phyloP scores from a whole-genome alignment of 2,797 vertebrate genomes.

The Schizopygopsis pylzovi region DNA sequence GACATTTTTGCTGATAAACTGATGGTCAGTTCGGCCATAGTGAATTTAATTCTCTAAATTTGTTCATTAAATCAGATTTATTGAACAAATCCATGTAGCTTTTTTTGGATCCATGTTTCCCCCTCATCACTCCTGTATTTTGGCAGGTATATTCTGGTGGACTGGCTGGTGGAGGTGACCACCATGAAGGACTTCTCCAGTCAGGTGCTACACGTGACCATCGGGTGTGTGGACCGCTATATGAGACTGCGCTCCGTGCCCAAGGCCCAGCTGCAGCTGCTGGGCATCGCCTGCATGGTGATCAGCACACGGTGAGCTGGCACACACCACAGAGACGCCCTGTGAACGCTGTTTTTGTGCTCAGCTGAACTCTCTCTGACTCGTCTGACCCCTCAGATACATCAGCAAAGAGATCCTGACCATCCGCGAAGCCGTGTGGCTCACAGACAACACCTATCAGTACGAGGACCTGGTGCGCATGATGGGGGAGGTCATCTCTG shows the following conservation, averaged over 20 bases:
- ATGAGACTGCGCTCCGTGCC: conserved; percentile 85
- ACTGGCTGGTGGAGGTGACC: conserved; percentile 97
- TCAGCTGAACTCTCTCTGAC: neutral
- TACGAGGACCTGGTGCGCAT: conserved; percentile 97
- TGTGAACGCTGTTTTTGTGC: neutral
- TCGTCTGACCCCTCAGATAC: conserved; percentile 73
- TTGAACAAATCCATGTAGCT: neutral
- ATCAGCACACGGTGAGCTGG: conserved; percentile 89
- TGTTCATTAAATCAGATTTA: neutral
- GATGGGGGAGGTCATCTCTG: conserved; percentile 97
- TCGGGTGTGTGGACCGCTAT: conserved; percentile 93
- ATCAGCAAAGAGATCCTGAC: conserved; percentile 97
- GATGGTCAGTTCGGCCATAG: neutral
- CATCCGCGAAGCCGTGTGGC: conserved; percentile 96
- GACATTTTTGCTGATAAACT: neutral
- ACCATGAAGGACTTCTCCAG: conserved; percentile 99
- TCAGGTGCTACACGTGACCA: conserved; percentile 91
- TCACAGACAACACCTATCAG: conserved; percentile 98
- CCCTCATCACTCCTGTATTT: neutral
- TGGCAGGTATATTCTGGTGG: conserved; percentile 93
- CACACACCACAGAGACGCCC: neutral
- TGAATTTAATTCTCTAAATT: neutral
- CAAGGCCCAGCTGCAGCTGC: conserved; percentile 88
- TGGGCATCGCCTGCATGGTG: conserved; percentile 99
- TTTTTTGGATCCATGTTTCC: neutral